phyloP scores from a whole-genome alignment of 2,888 invertebrate genomes.

The Lottia scabra region DNA sequence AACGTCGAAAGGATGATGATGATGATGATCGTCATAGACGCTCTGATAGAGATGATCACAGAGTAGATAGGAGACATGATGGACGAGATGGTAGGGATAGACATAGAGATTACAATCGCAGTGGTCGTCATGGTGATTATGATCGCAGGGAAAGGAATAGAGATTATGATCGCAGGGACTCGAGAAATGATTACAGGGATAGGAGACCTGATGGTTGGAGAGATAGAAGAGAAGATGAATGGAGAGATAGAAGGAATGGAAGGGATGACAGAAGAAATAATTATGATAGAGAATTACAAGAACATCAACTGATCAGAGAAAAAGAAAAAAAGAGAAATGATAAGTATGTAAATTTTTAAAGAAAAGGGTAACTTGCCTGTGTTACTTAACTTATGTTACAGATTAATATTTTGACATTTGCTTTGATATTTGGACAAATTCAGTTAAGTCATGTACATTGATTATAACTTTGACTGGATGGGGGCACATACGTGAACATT shows the following conservation, averaged over 20 bases:
- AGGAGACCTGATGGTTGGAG: conserved; percentile 9
- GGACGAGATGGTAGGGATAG: conserved; percentile 13
- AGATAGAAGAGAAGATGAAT: conserved; percentile 11
- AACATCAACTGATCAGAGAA: conserved; percentile 2
- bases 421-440: no score
- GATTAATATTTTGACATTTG: no score
- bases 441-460: no score
- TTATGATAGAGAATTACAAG: conserved; percentile 9
- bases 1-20: conserved; percentile 7
- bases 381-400: no score
- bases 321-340: not conserved
- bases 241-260: conserved; percentile 18
- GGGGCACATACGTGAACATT: no score
- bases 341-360: not conserved
- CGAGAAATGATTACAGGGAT: conserved; percentile 14
- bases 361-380: no score
- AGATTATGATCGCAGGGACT: conserved; percentile 7
- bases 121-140: not conserved
- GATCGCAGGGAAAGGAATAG: not conserved
- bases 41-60: conserved; percentile 4
- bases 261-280: conserved; percentile 8
- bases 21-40: not conserved
- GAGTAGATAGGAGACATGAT: conserved; percentile 10
- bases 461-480: no score
- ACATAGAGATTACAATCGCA: not conserved